Base-by-base conservation (phyloP, 1,140 invertebrate genomes). In the Drosophila equinoxialis region DNA sequence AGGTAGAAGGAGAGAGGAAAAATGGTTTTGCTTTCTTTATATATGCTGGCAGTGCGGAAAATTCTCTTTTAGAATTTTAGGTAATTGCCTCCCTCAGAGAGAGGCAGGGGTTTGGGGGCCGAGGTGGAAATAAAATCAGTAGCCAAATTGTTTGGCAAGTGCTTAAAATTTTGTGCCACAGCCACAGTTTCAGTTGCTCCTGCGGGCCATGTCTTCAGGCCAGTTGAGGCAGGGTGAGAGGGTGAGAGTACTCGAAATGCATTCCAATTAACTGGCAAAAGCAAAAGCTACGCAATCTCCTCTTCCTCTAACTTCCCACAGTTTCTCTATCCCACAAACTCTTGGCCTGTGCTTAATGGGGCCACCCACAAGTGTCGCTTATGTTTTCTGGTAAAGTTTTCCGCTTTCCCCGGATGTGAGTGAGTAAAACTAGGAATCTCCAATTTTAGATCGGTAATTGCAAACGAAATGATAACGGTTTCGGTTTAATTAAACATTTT, bases 231-330 rank as follows among this genome's bases (percentile, higher is more conserved):
- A 13, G 7, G 30, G 57, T 6, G 10, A 13, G n/a, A n/a, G 57
- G 13, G 10, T n/a, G 6, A 11, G 39, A 42, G 66, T 74, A 68
- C 75, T 86, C 51, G 67, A 87, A 89, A 78, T 87, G 83, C 83
- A 89, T 87, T 87, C 68, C 83, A 87, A 87, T 87, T 87, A 87
- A 89, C 65, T 82, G 72, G 39, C 20, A 60, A n/a, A 48, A 41
- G 66, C 35, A 59, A 58, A 65, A 78, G 74, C 60, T n/a, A 10
- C 30, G 13, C 37, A 41, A 30, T 55, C 39, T 35, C 17, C 59
- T 11, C 7, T 42, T 10, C 14, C 17, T 42, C 26, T 35, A 14
- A 20, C 11, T n/a, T n/a, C 14, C n/a, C 42, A 14, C 17, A 2
- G 1, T 23, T 23, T 23, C 20, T 23, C 17, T 17, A 37, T 23